These are phyloP conservation scores for Empis stercorea DNA, from an alignment of 2,888 invertebrate genomes.

Conservation along the genomic window DNA sequence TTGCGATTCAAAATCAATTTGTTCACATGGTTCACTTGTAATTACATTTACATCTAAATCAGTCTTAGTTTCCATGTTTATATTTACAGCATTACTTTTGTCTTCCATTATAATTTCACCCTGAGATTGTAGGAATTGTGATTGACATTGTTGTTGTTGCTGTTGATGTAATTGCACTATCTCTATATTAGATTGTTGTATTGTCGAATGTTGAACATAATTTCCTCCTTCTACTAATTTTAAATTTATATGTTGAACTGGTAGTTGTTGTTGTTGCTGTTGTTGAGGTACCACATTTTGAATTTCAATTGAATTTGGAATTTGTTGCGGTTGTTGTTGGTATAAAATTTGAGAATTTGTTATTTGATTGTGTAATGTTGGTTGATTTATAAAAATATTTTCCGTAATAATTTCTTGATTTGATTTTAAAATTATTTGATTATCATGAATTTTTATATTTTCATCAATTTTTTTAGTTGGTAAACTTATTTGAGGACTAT, in stretches of 20 bases:
- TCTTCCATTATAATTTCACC: slow-evolving; percentile 4
- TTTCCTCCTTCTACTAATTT: background rate
- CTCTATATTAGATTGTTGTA: slow-evolving; percentile 1
- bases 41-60: background rate
- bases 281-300: background rate
- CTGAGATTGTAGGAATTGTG: slow-evolving; percentile 11
- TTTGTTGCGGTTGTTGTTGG: background rate
- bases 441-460: too few species aligned
- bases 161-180: background rate
- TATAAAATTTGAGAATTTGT: background rate
- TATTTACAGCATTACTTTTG: slow-evolving; percentile 3
- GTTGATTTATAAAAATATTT: background rate
- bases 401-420: background rate
- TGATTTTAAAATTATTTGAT: background rate
- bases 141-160: slow-evolving; percentile 3
- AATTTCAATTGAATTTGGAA: background rate
- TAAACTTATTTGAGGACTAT: too few species aligned
- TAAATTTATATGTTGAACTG: background rate
- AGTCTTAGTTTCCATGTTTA: too few species aligned
- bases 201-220: background rate
- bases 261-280: background rate
- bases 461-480: too few species aligned
- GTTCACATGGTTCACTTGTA: slow-evolving; percentile 2
- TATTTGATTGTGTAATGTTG: too few species aligned
- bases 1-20: too few species aligned